Conservation (phyloP, 2,113 vertebrate species). For the Irena cyanogastra region DNA sequence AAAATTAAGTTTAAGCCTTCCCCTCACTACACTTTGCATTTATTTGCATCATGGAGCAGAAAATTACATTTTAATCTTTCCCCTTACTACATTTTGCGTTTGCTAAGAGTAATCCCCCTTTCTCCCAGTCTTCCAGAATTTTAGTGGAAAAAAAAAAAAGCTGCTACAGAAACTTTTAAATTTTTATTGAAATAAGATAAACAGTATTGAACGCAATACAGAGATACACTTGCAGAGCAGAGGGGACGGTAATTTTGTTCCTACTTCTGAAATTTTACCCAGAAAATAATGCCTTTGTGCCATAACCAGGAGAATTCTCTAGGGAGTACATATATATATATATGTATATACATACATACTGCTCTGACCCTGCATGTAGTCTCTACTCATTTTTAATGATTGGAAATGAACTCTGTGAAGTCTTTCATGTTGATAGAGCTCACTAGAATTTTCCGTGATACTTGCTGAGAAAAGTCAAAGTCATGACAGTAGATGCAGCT, state of each 20-base stretch:
- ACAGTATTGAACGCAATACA: neutral
- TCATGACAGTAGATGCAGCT: neutral
- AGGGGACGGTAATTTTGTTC: neutral
- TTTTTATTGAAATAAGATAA: neutral
- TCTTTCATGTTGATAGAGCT: neutral
- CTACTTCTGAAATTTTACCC: neutral
- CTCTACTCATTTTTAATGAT: neutral
- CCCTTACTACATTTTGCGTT: neutral
- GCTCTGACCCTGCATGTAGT: neutral
- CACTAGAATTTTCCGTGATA: neutral
- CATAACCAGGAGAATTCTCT: neutral
- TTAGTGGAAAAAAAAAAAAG: fast-evolving
- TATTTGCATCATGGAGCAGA: neutral
- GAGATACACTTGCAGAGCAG: neutral
- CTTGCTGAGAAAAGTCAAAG: neutral
- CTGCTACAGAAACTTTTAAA: neutral
- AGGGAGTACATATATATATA: no score
- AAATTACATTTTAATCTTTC: neutral
- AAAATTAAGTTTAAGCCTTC: neutral
- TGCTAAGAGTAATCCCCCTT: neutral
- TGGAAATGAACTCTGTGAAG: neutral
- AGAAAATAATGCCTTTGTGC: neutral
- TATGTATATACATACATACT: neutral
- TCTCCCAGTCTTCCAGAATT: neutral
- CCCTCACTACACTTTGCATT: neutral